Base-by-base conservation (phyloP, 2,113 vertebrate species). In the Orientallactaga bullata region DNA sequence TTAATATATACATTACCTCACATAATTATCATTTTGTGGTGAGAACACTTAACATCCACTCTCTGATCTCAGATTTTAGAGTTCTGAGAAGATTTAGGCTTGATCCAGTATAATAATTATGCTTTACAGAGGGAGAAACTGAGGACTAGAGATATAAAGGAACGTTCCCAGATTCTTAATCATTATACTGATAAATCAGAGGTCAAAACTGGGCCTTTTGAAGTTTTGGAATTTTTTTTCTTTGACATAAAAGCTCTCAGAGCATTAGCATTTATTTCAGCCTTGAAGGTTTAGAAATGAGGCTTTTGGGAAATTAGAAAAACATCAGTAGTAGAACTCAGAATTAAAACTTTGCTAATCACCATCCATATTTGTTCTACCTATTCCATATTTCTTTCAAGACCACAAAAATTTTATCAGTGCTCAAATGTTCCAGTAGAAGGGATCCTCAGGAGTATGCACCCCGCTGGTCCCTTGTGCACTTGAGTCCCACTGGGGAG, bases 41-140 rank as follows among this genome's bases (percentile, higher is more conserved):
- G 23, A 79, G 23, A 68, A 47, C 37, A 42, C 5, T 61, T 85
- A 47, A 15, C 2, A 39, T 37, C 9, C 13, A 10, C 71, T 60
- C 85, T 81, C 20, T 20, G 68, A 28, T 69, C 18, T 92, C 30
- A 93, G n/a, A 86, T 76, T 16, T 28, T 60, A 90, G 47, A 77
- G 42, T 1, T 16, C 28, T 20, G 42, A 77, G 66, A n/a, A 55
- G 51, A 32, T 84, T 89, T 63, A 55, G 21, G 12, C 66, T 18
- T 77, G 30, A 20, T 71, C 35, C 80, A 35, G 24, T 21, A 77
- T 1, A 85, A 24, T 51, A 20, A 30, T 28, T 24, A 82, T 66
- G 15, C 66, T 94, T 89, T 60, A 87, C 63, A 96, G 37, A 94
- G 66, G 73, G 91, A 79, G 65, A 83, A 93, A 72, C 21, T 18